Evolutionary conservation across 2,113 vertebrate genomes (phyloP).

Genomic region (Oryctolagus cuniculus): mOryCun1.1 NC_091443.1:41505501-41506000

Average conservation of each 20-base stretch:
- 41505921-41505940: neutral
- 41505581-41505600: neutral
- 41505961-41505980: neutral
- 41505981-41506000: constrained; percentile 3
- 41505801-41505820: neutral
- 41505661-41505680: constrained; percentile 20
- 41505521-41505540: neutral
- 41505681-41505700: neutral
- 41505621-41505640: too few relatives aligned
- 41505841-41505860: neutral
- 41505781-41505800: constrained; percentile 7
- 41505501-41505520: neutral
- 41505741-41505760: neutral
- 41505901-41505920: constrained; percentile 21
- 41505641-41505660: neutral
- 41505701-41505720: neutral
- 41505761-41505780: constrained; percentile 41
- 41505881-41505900: neutral
- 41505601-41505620: neutral
- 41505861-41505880: neutral
- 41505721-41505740: neutral
- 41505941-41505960: constrained; percentile 29
- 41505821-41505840: neutral
- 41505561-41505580: neutral
- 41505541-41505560: neutral